phyloP scores from a whole-genome alignment of 2,113 vertebrate genomes.

The Mastomys natalensis region DNA sequence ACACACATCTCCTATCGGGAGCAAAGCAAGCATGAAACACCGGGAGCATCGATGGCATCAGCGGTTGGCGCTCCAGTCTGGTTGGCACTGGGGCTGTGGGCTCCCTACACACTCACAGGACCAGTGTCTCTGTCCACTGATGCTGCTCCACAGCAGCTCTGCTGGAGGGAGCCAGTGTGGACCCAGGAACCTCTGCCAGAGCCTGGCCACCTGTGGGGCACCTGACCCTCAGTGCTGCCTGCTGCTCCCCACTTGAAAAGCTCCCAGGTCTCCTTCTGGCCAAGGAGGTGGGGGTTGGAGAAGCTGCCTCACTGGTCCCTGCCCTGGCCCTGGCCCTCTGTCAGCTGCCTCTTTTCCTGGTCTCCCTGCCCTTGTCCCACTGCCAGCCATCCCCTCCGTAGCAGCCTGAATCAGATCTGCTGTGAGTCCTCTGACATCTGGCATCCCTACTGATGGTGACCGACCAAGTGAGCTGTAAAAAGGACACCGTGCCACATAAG shows the following conservation, averaged over 20 bases:
- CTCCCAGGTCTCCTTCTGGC: not conserved
- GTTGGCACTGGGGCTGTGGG: not conserved
- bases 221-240: not conserved
- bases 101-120: not conserved
- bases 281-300: not conserved
- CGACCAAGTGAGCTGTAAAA: not conserved
- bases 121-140: not conserved
- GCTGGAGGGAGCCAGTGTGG: not conserved
- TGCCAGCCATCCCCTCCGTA: accelerated
- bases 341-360: not conserved
- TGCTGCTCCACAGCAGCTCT: slow-evolving; percentile 24
- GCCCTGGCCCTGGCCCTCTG: not conserved
- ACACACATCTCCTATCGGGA: not conserved
- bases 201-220: accelerated
- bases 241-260: not conserved
- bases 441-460: not conserved
- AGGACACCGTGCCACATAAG: not conserved
- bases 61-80: not conserved
- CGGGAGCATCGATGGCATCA: not conserved
- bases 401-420: not conserved
- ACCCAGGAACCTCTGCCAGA: not conserved
- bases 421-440: not conserved
- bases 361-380: no score
- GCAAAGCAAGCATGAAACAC: not conserved
- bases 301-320: not conserved